Conservation (phyloP, 1,140 invertebrate species). For the Saxidomus purpurata region DNA sequence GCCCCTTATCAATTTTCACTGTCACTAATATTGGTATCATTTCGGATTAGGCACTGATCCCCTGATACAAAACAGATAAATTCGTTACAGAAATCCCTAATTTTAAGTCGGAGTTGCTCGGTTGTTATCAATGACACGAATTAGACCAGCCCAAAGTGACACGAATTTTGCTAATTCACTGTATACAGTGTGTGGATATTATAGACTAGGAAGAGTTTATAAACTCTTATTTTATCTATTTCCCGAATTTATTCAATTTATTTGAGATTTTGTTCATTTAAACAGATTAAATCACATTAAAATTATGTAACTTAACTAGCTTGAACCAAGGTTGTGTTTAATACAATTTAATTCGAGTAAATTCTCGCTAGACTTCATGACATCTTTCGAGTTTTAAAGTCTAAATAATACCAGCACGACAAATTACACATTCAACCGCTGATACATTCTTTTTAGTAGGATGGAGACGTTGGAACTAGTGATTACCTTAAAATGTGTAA, state of each 20-base stretch:
- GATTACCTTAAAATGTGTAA: no score
- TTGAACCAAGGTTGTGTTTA: constrained; percentile 2
- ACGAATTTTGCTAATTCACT: constrained; percentile 45
- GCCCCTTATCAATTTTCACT: constrained; percentile 8
- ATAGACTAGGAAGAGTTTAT: constrained; percentile 27
- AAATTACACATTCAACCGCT: no score
- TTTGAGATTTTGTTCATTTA: constrained; percentile 40
- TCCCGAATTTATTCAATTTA: background rate
- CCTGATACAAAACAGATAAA: constrained; percentile 35
- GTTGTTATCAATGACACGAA: constrained; percentile 57
- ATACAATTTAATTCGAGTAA: constrained; percentile 50
- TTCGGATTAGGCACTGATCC: constrained; percentile 51
- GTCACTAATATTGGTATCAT: constrained; percentile 62
- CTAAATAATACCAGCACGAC: no score
- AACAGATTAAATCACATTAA: constrained; percentile 54
- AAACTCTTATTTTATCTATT: constrained; percentile 37
- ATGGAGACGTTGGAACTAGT: no score
- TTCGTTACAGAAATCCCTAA: constrained; percentile 36
- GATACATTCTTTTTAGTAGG: no score
- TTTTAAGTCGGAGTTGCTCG: constrained; percentile 34
- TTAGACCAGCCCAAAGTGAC: constrained; percentile 38
- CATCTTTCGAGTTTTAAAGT: no score
- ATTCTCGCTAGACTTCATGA: constrained; percentile 41
- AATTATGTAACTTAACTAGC: constrained; percentile 30
- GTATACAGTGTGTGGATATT: constrained; percentile 15